Conservation (phyloP, 2,113 vertebrate genomes). For the Tupaia tana region DNA sequence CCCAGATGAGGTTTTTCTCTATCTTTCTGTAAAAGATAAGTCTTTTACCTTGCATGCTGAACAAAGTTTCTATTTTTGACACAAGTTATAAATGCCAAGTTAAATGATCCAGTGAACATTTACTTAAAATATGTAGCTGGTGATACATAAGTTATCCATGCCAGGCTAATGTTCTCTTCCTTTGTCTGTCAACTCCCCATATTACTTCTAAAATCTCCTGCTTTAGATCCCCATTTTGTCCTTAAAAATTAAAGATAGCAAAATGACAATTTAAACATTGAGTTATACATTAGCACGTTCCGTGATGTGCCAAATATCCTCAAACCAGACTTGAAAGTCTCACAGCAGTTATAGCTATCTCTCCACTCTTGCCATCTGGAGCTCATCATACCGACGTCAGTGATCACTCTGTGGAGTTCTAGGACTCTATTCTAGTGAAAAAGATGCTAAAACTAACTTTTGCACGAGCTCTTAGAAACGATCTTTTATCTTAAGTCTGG, state of each 20-base stretch:
- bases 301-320: constrained; percentile 64
- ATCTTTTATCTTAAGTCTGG: neutral
- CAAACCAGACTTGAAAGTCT: constrained; percentile 65
- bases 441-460: constrained; percentile 63
- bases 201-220: constrained; percentile 72
- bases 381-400: constrained; percentile 56
- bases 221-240: constrained; percentile 60
- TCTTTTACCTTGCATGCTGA: constrained; percentile 76
- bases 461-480: constrained; percentile 55
- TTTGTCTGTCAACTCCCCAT: constrained; percentile 69
- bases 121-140: constrained; percentile 85
- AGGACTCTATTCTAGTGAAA: constrained; percentile 67
- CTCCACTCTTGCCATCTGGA: constrained; percentile 77
- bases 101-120: constrained; percentile 86
- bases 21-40: constrained; percentile 59
- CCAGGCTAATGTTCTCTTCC: constrained; percentile 77
- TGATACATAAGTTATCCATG: constrained; percentile 83
- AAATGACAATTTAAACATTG: constrained; percentile 69
- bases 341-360: constrained; percentile 58
- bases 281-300: constrained; percentile 53
- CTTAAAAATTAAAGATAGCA: constrained; percentile 64
- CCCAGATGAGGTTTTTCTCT: constrained; percentile 71
- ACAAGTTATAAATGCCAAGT: constrained; percentile 83
- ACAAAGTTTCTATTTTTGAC: constrained; percentile 85
- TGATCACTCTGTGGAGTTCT: constrained; percentile 67